A percentile compares a stretch with the other conserved stretches of the same genome.
Evolutionary conservation across 2,888 invertebrate genomes (phyloP).

Genomic region (Hydropsyche betteni): DNA sequence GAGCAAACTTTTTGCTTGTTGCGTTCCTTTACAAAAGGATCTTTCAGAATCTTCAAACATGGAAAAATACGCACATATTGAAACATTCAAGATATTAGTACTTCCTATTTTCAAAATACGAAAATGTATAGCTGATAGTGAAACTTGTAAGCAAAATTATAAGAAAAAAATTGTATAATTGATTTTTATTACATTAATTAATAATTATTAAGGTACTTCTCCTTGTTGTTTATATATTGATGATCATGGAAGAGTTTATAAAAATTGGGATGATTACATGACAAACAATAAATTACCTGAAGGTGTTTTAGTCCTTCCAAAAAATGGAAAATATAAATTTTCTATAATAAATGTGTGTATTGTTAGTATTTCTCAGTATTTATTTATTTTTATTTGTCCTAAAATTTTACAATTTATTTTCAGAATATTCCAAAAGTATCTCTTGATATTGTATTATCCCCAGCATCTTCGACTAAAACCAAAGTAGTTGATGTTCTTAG

Average conservation of each 20-base stretch:
- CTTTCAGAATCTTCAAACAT: constrained; percentile 54
- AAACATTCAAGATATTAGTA: constrained; percentile 58
- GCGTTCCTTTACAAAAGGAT: constrained; percentile 60
- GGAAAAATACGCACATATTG: constrained; percentile 61
- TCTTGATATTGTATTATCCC: constrained; percentile 55
- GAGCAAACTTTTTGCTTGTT: constrained; percentile 61
- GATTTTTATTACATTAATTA: no score
- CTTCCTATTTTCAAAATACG: constrained; percentile 63
- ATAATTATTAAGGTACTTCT: not conserved
- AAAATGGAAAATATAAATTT: constrained; percentile 64
- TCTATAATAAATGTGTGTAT: constrained; percentile 58
- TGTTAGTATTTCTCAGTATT: not conserved
- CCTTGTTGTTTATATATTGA: constrained; percentile 61
- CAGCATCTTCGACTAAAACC: constrained; percentile 54
- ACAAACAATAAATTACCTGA: constrained; percentile 64
- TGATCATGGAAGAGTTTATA: constrained; percentile 65
- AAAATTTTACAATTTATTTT: not conserved
- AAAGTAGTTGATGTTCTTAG: constrained; percentile 55
- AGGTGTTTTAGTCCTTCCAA: constrained; percentile 66
- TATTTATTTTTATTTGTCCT: not conserved
- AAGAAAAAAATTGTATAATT: no score
- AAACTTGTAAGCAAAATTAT: constrained; percentile 54
- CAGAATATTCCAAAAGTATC: constrained; percentile 58
- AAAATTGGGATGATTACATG: constrained; percentile 65
- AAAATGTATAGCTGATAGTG: constrained; percentile 61